A percentile compares a stretch with the other conserved stretches of the same genome.
These are phyloP conservation scores for Polydrusus pterygomalis DNA, from an alignment of 2,888 invertebrate species.

Conservation along the genomic window DNA sequence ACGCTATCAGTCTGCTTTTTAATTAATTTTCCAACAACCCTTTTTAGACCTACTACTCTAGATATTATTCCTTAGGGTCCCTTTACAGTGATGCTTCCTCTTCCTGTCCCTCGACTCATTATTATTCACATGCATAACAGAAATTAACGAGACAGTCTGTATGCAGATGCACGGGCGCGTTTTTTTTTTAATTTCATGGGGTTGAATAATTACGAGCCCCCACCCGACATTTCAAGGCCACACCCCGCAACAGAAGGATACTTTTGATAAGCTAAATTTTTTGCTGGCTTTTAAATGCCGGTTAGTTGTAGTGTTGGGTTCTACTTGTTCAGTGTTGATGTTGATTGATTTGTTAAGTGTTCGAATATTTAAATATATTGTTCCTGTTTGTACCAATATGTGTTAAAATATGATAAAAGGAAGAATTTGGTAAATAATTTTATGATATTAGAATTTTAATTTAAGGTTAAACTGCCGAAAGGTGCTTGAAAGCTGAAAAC, in stretches of 20 bases:
- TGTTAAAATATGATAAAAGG: no score
- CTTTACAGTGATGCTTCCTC: constrained; percentile 43
- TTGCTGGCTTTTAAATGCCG: constrained; percentile 27
- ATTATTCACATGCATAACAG: constrained; percentile 47
- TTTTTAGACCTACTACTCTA: constrained; percentile 35
- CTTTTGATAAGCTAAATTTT: constrained; percentile 44
- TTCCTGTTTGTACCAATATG: no score
- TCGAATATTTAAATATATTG: no score
- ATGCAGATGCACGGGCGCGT: constrained; percentile 46
- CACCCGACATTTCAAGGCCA: constrained; percentile 52
- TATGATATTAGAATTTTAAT: no score
- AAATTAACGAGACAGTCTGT: constrained; percentile 38
- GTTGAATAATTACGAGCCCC: constrained; percentile 47
- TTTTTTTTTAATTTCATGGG: constrained; percentile 52
- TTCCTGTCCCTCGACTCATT: constrained; percentile 50
- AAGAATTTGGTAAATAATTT: no score
- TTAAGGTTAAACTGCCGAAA: background rate
- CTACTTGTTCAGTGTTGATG: constrained; percentile 5
- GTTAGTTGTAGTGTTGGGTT: constrained; percentile 27
- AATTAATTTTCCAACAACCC: constrained; percentile 37
- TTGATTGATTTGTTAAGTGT: no score
- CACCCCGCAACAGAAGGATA: constrained; percentile 52
- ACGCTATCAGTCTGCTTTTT: constrained; percentile 29
- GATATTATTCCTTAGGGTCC: constrained; percentile 41
- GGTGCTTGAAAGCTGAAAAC: background rate